Evolutionary conservation across 2,888 invertebrate species (phyloP), one percentile per base, ranked within the genome.

Genomic region (Alviniconcha strummeri): DNA sequence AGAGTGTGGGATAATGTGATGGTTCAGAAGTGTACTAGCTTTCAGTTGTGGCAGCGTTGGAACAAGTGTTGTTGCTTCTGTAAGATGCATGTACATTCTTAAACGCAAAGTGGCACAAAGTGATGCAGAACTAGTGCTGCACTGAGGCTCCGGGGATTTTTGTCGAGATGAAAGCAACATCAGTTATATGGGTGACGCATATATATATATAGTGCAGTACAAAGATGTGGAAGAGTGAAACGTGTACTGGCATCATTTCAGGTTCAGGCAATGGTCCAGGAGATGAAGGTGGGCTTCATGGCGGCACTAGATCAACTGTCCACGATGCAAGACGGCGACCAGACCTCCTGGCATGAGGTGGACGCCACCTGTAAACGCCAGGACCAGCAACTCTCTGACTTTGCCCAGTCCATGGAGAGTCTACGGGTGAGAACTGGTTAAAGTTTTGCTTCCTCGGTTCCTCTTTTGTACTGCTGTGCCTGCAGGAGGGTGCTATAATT

Each of bases 261-360:
- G 91, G 89, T 91, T n/a, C 89, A 91, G 83, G 89, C 90, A 76
- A 91, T 91, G 91, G 91, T 91, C 9, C 87, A 89, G 85, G 91
- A 91, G 86, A 90, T 91, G 89, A 91, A 91, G 86, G 86, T 88
- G 60, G 89, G 89, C 17, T 90, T 91, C 84, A 87, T 90, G 36
- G 84, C 85, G 17, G 91, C 90, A 13, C 88, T 91, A 88, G 89
- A 90, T 72, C 90, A 91, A 80, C 87, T 91, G 78, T 88, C 90
- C 11, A 89, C 89, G 83, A 90, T 90, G 55, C 91, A 91, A 85
- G 90, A 88, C 83, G 89, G 89, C 15, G 90, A 91, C 77, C 75
- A 71, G 54, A 52, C 36, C 17, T 55, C 75, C 17, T 76, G 77
- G 77, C 76, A 77, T 5, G 87, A 89, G 80, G 86, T 89, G 56